Base-by-base conservation (phyloP, 1,140 invertebrate species). In the Hylaeus volcanicus region DNA sequence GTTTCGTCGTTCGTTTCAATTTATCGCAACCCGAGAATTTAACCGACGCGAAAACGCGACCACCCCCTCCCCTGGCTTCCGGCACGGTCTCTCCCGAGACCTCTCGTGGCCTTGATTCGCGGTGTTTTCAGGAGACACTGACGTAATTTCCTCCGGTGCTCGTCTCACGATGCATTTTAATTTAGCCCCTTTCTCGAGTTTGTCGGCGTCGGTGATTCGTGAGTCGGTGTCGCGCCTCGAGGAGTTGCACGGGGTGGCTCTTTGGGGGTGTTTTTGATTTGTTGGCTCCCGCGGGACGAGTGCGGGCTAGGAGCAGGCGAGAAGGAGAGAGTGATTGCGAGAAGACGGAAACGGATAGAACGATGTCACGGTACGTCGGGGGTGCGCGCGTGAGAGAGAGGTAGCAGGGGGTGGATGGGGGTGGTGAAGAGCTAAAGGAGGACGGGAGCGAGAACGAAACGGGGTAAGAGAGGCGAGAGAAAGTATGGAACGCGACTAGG, bases 241-340 rank as follows among this genome's bases (percentile, higher is more conserved):
- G 80, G 82, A 83, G 71, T 74, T 82, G 51, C 79, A 72, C 68
- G 80, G 82, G 88, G 85, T 74, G 86, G 88, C 86, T 89, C 88
- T 88, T 90, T 83, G 88, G 89, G 91, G 90, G 89, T 92, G 91
- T 91, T 93, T 92, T 92, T 92, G 91, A 93, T 93, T 93, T 93
- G 92, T 93, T 92, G 87, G 85, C 84, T 91, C 90, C 88, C 91
- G 70, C 15, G 86, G 84, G 79, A 84, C 81, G 64, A 48, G 56
- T 65, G 72, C 60, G 39, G 58, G 39, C 39, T 1, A 43, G n/a
- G 66, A 53, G 55, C 43, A 26, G 69, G 64, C 15, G 41, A 68
- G 68, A 75, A 71, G 72, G 73, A 41, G 56, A 37, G 56, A 3
- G 76, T 11, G 51, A 51, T 51, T 11, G 51, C 51, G 51, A 51